phyloP scores from a whole-genome alignment of 2,888 invertebrate species.

The Chironomus riparius region DNA sequence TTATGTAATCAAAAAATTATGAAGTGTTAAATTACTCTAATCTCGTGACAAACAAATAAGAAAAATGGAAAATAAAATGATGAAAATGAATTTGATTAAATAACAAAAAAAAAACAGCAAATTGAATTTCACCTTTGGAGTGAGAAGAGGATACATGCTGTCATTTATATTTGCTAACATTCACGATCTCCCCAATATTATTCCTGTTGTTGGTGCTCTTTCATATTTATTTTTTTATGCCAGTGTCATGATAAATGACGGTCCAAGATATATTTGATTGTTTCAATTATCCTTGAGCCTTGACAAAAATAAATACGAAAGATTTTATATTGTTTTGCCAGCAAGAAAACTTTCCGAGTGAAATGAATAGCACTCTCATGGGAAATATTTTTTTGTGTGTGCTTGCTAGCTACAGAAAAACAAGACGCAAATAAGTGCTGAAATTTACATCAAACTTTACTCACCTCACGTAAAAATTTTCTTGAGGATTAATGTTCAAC shows the following conservation, averaged over 20 bases:
- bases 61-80: conserved; percentile 9
- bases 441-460: too few species aligned
- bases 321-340: neutral
- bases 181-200: too few species aligned
- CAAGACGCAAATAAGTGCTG: too few species aligned
- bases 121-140: conserved; percentile 19
- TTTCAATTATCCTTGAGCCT: conserved; percentile 15
- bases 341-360: neutral
- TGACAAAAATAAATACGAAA: neutral
- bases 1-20: conserved; percentile 20
- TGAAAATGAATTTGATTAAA: conserved; percentile 24
- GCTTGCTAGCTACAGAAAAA: too few species aligned
- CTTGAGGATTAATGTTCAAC: too few species aligned
- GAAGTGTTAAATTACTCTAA: conserved; percentile 25
- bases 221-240: neutral
- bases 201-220: neutral
- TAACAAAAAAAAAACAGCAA: conserved; percentile 8
- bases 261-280: conserved; percentile 22
- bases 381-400: neutral
- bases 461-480: too few species aligned
- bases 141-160: conserved; percentile 2
- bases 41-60: conserved; percentile 13
- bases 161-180: neutral
- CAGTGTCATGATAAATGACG: conserved; percentile 21
- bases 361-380: neutral